Conservation (phyloP, 2,888 invertebrate species). For the Melinaea menophilus region DNA sequence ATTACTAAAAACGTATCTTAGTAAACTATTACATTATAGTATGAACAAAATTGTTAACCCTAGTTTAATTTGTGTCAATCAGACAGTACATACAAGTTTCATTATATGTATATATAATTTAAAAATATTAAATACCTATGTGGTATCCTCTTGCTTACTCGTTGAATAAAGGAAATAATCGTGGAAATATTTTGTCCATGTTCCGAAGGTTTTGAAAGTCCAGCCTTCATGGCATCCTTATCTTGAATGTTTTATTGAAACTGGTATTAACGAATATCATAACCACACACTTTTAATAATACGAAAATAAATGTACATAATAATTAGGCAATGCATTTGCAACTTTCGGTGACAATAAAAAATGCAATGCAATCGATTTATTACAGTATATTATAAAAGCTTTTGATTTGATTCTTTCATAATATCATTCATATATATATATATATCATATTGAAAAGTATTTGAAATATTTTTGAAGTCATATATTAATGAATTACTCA, state of each 20-base stretch:
- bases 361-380: conserved; percentile 15
- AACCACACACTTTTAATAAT: background rate
- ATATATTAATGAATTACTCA: too few relatives aligned
- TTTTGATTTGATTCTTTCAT: too few relatives aligned
- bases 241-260: conserved; percentile 8
- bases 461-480: too few relatives aligned
- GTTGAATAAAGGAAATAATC: conserved; percentile 21
- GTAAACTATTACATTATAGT: too few relatives aligned
- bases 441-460: too few relatives aligned
- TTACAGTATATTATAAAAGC: conserved; percentile 11
- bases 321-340: conserved; percentile 18
- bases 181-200: conserved; percentile 20
- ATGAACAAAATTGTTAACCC: too few relatives aligned
- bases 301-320: conserved; percentile 5
- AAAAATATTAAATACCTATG: too few relatives aligned
- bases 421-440: too few relatives aligned
- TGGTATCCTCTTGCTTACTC: background rate
- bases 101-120: too few relatives aligned
- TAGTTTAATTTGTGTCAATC: too few relatives aligned
- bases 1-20: too few relatives aligned
- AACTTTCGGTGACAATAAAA: conserved; percentile 17
- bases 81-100: too few relatives aligned
- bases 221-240: conserved; percentile 18
- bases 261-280: background rate
- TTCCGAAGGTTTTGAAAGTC: conserved; percentile 20